Evolutionary conservation across 1,140 invertebrate species (phyloP).

Genomic region (Ceratoteleas bidentatus): DNA sequence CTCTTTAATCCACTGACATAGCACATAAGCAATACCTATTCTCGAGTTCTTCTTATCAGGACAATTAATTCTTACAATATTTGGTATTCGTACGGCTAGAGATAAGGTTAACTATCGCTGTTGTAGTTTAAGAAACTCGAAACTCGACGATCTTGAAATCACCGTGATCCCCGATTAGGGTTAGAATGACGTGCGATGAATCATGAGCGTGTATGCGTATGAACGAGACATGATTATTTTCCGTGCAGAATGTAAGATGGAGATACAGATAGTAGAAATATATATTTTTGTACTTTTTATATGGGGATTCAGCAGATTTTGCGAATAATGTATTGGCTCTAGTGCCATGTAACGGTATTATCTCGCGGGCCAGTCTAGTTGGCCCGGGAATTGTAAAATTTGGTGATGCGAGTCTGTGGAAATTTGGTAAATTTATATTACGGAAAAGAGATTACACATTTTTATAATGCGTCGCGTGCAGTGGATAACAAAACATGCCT

Average conservation of each 20-base stretch:
- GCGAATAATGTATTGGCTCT: slow-evolving; percentile 40
- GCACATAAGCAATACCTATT: slow-evolving; percentile 29
- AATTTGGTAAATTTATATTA: no score
- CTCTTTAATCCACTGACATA: slow-evolving; percentile 26
- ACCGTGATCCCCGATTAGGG: slow-evolving; percentile 52
- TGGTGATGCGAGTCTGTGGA: no score
- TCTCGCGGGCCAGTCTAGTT: slow-evolving; percentile 15
- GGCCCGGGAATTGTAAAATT: slow-evolving; percentile 31
- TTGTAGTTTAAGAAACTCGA: slow-evolving; percentile 60
- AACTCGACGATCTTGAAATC: slow-evolving; percentile 58
- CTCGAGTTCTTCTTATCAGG: slow-evolving; percentile 16
- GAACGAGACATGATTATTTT: slow-evolving; percentile 54
- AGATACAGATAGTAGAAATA: slow-evolving; percentile 61
- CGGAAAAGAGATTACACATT: no score
- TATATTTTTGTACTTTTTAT: slow-evolving; percentile 70
- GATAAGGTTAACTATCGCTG: slow-evolving; percentile 54
- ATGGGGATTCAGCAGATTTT: slow-evolving; percentile 57
- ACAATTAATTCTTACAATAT: slow-evolving; percentile 25
- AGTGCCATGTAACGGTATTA: slow-evolving; percentile 47
- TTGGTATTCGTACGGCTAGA: slow-evolving; percentile 28
- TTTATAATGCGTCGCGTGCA: no score
- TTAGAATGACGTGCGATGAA: slow-evolving; percentile 60
- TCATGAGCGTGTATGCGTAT: slow-evolving; percentile 48
- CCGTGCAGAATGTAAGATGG: slow-evolving; percentile 50
- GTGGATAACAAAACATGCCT: no score